Percentiles rank a stretch among this genome's conserved stretches.
Conservation (phyloP, 2,888 invertebrate genomes). For the Pyralis farinalis region DNA sequence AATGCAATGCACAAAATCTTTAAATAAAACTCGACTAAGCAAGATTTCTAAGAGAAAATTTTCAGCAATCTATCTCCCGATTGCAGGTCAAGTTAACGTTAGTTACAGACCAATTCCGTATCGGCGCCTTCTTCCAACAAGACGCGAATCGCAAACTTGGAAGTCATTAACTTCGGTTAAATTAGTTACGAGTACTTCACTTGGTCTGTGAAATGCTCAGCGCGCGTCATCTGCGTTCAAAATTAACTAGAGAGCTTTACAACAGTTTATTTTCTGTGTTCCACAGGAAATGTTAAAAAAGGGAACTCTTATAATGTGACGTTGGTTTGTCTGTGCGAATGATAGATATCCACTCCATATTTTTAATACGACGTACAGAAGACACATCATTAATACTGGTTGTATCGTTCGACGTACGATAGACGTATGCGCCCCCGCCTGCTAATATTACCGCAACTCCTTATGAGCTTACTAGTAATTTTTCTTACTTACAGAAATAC, state of each 20-base stretch:
- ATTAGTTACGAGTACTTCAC: background rate
- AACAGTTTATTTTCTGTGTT: background rate
- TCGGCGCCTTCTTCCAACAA: conserved; percentile 26
- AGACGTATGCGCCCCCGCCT: no score
- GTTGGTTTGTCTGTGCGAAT: no score
- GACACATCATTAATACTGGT: no score
- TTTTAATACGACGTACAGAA: no score
- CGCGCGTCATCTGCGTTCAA: background rate
- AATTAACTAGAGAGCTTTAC: background rate
- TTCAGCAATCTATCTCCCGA: conserved; percentile 19
- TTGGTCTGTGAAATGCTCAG: background rate
- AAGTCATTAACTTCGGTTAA: conserved; percentile 2
- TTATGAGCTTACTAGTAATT: no score
- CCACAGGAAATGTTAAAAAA: no score
- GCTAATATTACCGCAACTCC: no score
- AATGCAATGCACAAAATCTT: background rate
- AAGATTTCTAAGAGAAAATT: background rate
- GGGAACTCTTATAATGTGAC: no score
- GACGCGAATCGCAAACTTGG: background rate
- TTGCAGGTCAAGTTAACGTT: conserved; percentile 43
- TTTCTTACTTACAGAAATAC: no score
- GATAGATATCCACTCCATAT: no score
- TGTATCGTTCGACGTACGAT: no score
- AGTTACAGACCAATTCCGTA: conserved; percentile 46
- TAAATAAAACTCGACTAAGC: background rate